Evolutionary conservation across 2,797 vertebrate species (phyloP), one percentile per base, ranked within the genome.

Genomic region (Xyrichtys novacula): DNA sequence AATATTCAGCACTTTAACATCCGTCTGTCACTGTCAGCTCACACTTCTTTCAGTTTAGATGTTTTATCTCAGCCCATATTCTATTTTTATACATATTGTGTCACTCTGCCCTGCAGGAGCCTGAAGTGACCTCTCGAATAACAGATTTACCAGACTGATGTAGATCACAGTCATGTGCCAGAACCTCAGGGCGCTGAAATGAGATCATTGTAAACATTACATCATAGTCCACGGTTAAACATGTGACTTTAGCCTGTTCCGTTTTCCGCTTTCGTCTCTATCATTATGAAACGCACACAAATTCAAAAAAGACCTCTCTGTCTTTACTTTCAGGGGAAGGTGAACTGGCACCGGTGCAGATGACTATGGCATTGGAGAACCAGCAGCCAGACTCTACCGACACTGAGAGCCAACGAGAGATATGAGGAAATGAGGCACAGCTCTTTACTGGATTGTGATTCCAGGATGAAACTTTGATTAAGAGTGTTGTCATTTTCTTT

Each of bases 321-420:
- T 52, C 4, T 53, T n/a, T n/a, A n/a, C n/a, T 78, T 58, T 58
- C 67, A 93, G 91, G 14, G 46, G 85, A 89, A 16, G 68, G 62
- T 1, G 83, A 61, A 17, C 36, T 80, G 52, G 50, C 77, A 2
- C 84, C 91, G 0, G 62, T 91, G 59, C 76, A 91, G 75, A 85
- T 87, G 85, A 89, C 79, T 0, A 59, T 89, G 82, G 75, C 73
- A 0, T 40, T 93, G 66, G 86, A 85, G 32, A 72, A 83, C 14
- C 39, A 78, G 61, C 78, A 85, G 73, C 57, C 87, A 3, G 74
- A 75, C 20, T 31, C 38, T 1, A 66, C 74, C 0, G 55, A 85
- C 8, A 42, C 46, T 7, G 23, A 65, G 59, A 53, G 31, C 12
- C 85, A 85, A 19, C 55, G 60, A 28, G 83, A 92, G 34, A 76